phyloP scores from a whole-genome alignment of 2,888 invertebrate species.

The Dicyrtoma fusca region DNA sequence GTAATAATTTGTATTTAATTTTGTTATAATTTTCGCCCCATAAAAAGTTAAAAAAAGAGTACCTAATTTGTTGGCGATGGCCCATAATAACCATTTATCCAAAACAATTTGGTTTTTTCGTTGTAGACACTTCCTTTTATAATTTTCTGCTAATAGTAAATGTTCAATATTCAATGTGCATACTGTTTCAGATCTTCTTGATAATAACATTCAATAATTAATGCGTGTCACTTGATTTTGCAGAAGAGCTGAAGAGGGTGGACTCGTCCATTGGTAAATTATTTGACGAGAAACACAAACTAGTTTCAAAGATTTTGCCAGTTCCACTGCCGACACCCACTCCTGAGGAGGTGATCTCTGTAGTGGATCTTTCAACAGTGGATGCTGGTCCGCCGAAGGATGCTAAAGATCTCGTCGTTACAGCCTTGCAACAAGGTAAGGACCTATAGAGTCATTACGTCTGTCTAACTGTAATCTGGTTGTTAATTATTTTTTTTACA shows the following conservation, averaged over 20 bases:
- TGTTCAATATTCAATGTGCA: too few relatives aligned
- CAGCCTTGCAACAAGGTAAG: slow-evolving; percentile 70
- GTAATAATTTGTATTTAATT: too few relatives aligned
- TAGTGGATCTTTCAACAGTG: slow-evolving; percentile 46
- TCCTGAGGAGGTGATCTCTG: slow-evolving; percentile 53
- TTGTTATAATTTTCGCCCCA: too few relatives aligned
- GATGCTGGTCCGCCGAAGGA: slow-evolving; percentile 63
- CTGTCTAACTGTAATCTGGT: background rate
- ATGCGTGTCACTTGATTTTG: slow-evolving; percentile 49
- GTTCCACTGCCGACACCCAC: slow-evolving; percentile 66
- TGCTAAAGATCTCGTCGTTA: slow-evolving; percentile 69
- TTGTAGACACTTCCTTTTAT: too few relatives aligned
- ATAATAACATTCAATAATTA: slow-evolving; percentile 5
- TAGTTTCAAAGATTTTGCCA: slow-evolving; percentile 76
- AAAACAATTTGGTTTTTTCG: too few relatives aligned
- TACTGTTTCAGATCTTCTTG: too few relatives aligned
- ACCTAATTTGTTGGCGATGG: too few relatives aligned
- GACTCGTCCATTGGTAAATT: slow-evolving; percentile 72
- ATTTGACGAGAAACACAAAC: slow-evolving; percentile 72
- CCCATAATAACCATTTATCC: too few relatives aligned
- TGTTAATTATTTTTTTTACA: too few relatives aligned
- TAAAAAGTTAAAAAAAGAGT: too few relatives aligned
- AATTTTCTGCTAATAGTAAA: too few relatives aligned
- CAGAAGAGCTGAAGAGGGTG: slow-evolving; percentile 74
- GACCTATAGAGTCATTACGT: background rate